Base-by-base conservation (phyloP, 2,797 vertebrate genomes). In the Toxotes lorentzi region DNA sequence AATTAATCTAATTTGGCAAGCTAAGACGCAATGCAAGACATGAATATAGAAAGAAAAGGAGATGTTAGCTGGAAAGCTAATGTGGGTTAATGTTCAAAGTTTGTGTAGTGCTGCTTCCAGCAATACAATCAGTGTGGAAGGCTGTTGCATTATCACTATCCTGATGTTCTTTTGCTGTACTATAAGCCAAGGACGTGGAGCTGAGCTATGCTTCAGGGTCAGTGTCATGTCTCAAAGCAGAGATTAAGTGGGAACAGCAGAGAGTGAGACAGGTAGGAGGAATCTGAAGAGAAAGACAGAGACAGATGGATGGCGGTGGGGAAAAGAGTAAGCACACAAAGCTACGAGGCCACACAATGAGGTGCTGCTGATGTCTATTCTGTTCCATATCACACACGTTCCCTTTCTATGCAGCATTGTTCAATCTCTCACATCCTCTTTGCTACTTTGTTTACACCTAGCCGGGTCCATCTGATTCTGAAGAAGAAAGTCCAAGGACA, bases 401-500 rank as follows among this genome's bases (percentile, higher is more conserved):
- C 11, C 68, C 40, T 56, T 34, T 51, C 35, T 24, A 9, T 51
- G 23, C 30, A 40, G 17, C 57, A 17, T n/a, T 41, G 47, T 70
- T 73, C 30, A 51, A n/a, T 35, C 50, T 57, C 53, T 27, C 63
- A 67, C 10, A 2, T 40, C 5, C 40, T 41, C 53, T 50, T 24
- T 10, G 12, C 38, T 60, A 35, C 43, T 72, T 68, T 40, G 58
- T 68, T 54, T 64, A 71, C 23, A 68, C 61, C 53, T 6, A 38
- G 32, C 23, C 7, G 19, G 24, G 66, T 34, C 45, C 5, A 17
- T 51, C 10, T 27, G 47, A 77, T 54, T 32, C 48, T 23, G 43
- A 30, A 76, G 69, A 62, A 24, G 68, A 71, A 68, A 58, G 69
- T 60, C 62, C 51, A 62, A 71, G 17, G 57, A 80, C 82, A 64